Evolutionary conservation across 2,888 invertebrate species (phyloP).

Genomic region (Agonopterix arenella): DNA sequence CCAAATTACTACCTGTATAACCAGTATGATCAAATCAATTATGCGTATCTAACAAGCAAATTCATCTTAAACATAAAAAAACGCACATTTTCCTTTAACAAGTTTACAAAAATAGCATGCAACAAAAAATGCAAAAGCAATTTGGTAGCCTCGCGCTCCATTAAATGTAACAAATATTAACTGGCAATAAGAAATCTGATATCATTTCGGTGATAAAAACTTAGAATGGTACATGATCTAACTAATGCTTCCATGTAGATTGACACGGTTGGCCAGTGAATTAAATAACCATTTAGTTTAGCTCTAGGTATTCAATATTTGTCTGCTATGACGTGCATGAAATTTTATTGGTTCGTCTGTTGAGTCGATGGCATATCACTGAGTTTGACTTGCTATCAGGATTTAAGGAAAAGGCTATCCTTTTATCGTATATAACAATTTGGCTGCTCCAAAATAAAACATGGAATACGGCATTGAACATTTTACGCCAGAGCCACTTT

Average conservation of each 20-base stretch:
- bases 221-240: conserved; percentile 34
- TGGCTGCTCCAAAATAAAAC: too few relatives aligned
- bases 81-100: conserved; percentile 19
- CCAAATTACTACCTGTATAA: too few relatives aligned
- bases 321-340: too few relatives aligned
- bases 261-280: conserved; percentile 21
- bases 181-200: conserved; percentile 27
- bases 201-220: conserved; percentile 37
- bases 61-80: conserved; percentile 13
- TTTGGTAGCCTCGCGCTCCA: conserved; percentile 35
- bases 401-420: too few relatives aligned
- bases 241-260: conserved; percentile 22
- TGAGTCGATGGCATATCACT: too few relatives aligned
- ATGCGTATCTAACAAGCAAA: not conserved
- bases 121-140: conserved; percentile 36
- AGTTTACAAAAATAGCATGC: conserved; percentile 16
- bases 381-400: too few relatives aligned
- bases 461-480: too few relatives aligned
- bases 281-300: conserved; percentile 13
- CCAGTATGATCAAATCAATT: too few relatives aligned
- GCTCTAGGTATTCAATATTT: too few relatives aligned
- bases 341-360: too few relatives aligned
- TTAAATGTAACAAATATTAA: conserved; percentile 24
- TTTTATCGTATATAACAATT: too few relatives aligned
- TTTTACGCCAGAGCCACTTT: too few relatives aligned